phyloP scores from a whole-genome alignment of 2,113 vertebrate genomes.

The Cyprinodon brontotheroides region DNA sequence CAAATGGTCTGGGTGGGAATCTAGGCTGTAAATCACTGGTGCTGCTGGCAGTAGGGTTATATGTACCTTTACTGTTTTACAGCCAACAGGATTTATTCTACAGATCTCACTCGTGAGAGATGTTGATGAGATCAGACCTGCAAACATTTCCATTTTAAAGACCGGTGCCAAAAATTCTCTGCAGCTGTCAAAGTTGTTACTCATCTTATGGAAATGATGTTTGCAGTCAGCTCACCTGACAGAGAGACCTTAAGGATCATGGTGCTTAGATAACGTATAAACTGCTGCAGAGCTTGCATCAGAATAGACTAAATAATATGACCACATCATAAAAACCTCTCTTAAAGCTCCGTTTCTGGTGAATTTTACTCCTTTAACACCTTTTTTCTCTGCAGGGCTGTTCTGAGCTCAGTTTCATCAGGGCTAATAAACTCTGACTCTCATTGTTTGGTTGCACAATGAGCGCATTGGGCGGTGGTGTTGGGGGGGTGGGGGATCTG shows the following conservation, averaged over 20 bases:
- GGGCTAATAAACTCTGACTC: background rate
- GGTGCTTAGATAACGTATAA: background rate
- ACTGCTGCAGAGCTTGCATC: background rate
- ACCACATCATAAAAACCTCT: no score
- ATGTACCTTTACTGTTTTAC: background rate
- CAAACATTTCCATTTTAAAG: background rate
- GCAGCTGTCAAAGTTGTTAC: background rate
- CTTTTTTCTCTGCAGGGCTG: background rate
- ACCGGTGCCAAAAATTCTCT: background rate
- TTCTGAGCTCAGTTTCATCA: background rate
- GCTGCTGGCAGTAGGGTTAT: background rate
- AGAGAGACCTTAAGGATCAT: background rate
- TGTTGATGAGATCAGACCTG: background rate
- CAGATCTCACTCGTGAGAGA: background rate
- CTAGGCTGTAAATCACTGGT: background rate
- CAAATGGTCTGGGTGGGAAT: background rate
- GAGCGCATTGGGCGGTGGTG: background rate
- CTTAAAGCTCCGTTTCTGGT: no score
- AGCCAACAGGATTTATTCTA: background rate
- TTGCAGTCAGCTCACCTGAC: background rate
- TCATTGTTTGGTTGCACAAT: constrained; percentile 38
- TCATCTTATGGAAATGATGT: background rate
- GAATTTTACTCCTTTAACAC: background rate
- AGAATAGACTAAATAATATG: no score
- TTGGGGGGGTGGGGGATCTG: background rate